A percentile compares a stretch with the other conserved stretches of the same genome.
These are phyloP conservation scores for Empis livida DNA, from an alignment of 2,888 invertebrate genomes.

Conservation along the genomic window DNA sequence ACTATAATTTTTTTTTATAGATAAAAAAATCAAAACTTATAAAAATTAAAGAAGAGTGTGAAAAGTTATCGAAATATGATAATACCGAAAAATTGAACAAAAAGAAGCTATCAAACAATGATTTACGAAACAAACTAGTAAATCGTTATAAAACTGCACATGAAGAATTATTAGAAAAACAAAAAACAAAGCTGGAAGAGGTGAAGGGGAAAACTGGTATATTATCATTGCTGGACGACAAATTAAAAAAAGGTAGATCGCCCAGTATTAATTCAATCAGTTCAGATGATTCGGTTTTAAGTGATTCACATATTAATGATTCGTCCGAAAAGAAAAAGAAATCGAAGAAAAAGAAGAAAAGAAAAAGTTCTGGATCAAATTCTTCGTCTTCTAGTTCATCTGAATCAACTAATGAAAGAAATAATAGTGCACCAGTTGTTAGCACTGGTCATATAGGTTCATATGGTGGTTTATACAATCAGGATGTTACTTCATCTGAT, in stretches of 20 bases:
- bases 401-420: constrained; percentile 17
- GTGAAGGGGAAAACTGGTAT: constrained; percentile 29
- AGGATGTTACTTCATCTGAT: constrained; percentile 27
- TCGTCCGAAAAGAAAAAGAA: constrained; percentile 12
- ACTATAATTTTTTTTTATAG: background rate
- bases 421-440: constrained; percentile 20
- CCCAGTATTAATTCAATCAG: constrained; percentile 17
- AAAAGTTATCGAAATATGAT: background rate
- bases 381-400: constrained; percentile 23
- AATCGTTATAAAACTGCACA: constrained; percentile 35
- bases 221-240: constrained; percentile 21
- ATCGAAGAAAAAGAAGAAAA: constrained; percentile 17
- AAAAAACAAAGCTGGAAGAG: constrained; percentile 27
- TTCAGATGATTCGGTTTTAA: constrained; percentile 19
- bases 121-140: constrained; percentile 28
- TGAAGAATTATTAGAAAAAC: constrained; percentile 29
- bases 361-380: constrained; percentile 17
- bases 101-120: constrained; percentile 4
- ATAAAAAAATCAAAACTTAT: background rate
- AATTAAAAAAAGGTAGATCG: constrained; percentile 16
- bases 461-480: constrained; percentile 17
- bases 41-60: background rate
- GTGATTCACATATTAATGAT: constrained; percentile 8
- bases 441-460: constrained; percentile 19
- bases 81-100: background rate